Evolutionary conservation across 2,888 invertebrate genomes (phyloP).

Genomic region (Mayetiola destructor): DNA sequence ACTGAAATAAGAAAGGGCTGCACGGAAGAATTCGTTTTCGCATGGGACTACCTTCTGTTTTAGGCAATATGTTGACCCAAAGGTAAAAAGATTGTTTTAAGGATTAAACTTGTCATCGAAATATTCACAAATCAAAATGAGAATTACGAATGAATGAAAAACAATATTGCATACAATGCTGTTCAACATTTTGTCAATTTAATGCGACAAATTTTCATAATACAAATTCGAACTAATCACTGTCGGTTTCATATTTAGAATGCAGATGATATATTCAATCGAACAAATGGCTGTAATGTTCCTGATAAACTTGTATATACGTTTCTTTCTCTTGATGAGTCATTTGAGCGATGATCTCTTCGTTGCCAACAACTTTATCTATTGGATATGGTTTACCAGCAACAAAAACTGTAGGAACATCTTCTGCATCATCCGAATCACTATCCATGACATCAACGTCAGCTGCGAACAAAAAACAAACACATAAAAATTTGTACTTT

Average conservation of each 20-base stretch:
- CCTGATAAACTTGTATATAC: conserved; percentile 87
- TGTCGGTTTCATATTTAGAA: conserved; percentile 16
- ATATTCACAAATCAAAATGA: too few relatives aligned
- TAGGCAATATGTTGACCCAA: too few relatives aligned
- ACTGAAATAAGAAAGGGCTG: too few relatives aligned
- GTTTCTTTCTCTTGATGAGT: conserved; percentile 81
- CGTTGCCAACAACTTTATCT: conserved; percentile 60
- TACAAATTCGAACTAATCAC: too few relatives aligned
- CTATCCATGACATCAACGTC: conserved; percentile 59
- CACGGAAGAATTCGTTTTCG: too few relatives aligned
- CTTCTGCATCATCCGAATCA: conserved; percentile 48
- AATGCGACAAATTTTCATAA: too few relatives aligned
- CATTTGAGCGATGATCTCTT: conserved; percentile 79
- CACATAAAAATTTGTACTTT: conserved; percentile 7
- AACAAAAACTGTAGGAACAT: conserved; percentile 68
- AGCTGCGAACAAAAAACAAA: conserved; percentile 31
- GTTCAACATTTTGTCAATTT: too few relatives aligned
- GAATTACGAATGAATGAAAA: too few relatives aligned
- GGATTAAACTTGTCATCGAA: too few relatives aligned
- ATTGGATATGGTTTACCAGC: conserved; percentile 65
- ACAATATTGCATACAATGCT: too few relatives aligned
- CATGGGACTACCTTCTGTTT: too few relatives aligned
- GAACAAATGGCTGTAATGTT: conserved; percentile 80
- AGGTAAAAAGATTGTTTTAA: too few relatives aligned
- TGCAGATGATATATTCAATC: conserved; percentile 39